Evolutionary conservation across 2,113 vertebrate genomes (phyloP).

Genomic region (Oenanthe oenanthe): DNA sequence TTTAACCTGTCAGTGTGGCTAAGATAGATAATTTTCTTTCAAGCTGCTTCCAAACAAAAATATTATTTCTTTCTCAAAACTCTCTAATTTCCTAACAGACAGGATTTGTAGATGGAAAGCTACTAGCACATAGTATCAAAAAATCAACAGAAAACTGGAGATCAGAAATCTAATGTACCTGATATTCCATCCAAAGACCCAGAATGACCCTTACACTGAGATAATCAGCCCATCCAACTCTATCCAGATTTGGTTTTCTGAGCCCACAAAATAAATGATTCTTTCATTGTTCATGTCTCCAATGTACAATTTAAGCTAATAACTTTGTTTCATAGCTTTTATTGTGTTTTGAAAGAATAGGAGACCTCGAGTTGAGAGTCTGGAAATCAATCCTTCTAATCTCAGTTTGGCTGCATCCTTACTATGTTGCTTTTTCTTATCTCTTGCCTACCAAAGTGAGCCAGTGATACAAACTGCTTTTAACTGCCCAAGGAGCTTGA

Average conservation of each 20-base stretch:
- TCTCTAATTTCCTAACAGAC: background rate
- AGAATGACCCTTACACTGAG: background rate
- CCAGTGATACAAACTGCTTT: background rate
- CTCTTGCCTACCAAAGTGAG: background rate
- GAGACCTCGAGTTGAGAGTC: background rate
- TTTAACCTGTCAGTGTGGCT: background rate
- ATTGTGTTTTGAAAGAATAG: background rate
- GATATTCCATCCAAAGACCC: background rate
- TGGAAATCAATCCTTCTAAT: background rate
- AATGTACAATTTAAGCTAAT: background rate
- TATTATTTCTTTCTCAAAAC: background rate
- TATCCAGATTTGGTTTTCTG: background rate
- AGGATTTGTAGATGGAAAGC: background rate
- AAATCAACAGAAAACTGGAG: background rate
- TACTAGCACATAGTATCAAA: background rate
- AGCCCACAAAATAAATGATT: background rate
- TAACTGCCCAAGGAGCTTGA: background rate
- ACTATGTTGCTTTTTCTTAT: background rate
- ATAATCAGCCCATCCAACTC: background rate
- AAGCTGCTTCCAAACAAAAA: background rate
- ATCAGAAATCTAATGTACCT: background rate
- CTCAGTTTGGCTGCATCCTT: background rate
- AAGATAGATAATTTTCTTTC: background rate
- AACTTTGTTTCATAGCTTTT: background rate
- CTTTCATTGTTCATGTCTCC: background rate